Base-by-base conservation (phyloP, 1,140 invertebrate genomes). In the Brachionus calyciflorus region DNA sequence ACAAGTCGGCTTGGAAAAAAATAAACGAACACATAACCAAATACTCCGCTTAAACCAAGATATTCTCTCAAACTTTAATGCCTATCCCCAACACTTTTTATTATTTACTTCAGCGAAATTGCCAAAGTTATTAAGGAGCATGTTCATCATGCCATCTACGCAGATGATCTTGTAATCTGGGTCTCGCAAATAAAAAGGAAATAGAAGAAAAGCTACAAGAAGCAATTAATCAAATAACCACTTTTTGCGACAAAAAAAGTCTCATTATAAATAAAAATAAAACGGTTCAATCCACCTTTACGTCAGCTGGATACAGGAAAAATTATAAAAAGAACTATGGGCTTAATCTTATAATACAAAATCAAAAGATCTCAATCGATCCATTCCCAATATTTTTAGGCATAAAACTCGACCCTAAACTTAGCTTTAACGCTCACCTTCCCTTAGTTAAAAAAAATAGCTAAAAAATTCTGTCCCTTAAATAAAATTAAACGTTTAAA, bases 21-120 rank as follows among this genome's bases (percentile, higher is more conserved):
- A 69, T 6, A 81, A 83, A 46, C 80, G 69, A 6, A 86, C 84
- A 0, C 78, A 79, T 0, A 80, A 84, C 69, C 83, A 85, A 77
- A 24, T 85, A 2, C 57, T 80, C 0, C 73, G 81, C 65, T 79
- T 87, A 10, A 80, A 80, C 0, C 81, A 83, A 60, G 69, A 81
- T 40, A 81, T 86, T 1, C 78, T 70, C 26, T 21, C 19, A 53
- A 21, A 21, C 51, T 53, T 53, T 5, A 53, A 53, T 37, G 33
- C n/a, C 41, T 76, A 9, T 26, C 30, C 17, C 73, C 73, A 3
- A 76, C 24, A n/a, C 51, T 76, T 17, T 76, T 76, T 46, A 21
- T 44, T 17, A 37, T 76, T 24, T 76, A 41, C 41, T 44, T 76
- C 19, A 75, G 9, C 26, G 70, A 75, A 2, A 65, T 65, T 10